Conservation (phyloP, 2,888 invertebrate species). For the Erebia palarica region DNA sequence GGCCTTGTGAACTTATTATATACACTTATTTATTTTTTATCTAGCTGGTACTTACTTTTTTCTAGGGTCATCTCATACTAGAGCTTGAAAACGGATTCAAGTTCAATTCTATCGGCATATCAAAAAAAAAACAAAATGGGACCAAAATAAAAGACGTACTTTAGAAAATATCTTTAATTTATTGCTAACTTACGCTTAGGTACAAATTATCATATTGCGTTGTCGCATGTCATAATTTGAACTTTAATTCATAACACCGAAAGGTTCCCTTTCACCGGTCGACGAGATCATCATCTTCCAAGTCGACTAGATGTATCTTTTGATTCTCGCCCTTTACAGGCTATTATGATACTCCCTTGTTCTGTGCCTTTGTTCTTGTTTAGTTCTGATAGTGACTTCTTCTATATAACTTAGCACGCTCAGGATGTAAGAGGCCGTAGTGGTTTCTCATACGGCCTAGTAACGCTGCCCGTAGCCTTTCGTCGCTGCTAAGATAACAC, state of each 20-base stretch:
- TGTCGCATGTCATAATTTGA: constrained; percentile 5
- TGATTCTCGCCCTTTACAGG: constrained; percentile 18
- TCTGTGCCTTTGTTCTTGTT: background rate
- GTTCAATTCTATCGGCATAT: too few relatives aligned
- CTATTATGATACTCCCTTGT: constrained; percentile 17
- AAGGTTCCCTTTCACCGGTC: constrained; percentile 5
- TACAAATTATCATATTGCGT: constrained; percentile 6
- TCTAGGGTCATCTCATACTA: too few relatives aligned
- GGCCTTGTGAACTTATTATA: too few relatives aligned
- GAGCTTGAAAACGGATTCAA: too few relatives aligned
- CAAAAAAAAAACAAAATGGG: background rate
- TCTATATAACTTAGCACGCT: constrained; percentile 60
- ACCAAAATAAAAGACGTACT: background rate
- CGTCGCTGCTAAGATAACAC: constrained; percentile 72
- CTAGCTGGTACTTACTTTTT: too few relatives aligned
- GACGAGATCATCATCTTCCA: constrained; percentile 1
- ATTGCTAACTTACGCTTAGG: constrained; percentile 4
- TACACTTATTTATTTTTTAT: too few relatives aligned
- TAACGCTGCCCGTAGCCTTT: constrained; percentile 73
- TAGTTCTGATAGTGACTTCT: constrained; percentile 36
- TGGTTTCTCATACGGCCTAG: constrained; percentile 76
- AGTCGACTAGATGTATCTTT: constrained; percentile 10
- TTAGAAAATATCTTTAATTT: constrained; percentile 1
- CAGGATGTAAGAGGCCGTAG: constrained; percentile 71
- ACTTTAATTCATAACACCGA: constrained; percentile 9